phyloP scores from a whole-genome alignment of 2,797 vertebrate species.

The Bovichtus diacanthus region DNA sequence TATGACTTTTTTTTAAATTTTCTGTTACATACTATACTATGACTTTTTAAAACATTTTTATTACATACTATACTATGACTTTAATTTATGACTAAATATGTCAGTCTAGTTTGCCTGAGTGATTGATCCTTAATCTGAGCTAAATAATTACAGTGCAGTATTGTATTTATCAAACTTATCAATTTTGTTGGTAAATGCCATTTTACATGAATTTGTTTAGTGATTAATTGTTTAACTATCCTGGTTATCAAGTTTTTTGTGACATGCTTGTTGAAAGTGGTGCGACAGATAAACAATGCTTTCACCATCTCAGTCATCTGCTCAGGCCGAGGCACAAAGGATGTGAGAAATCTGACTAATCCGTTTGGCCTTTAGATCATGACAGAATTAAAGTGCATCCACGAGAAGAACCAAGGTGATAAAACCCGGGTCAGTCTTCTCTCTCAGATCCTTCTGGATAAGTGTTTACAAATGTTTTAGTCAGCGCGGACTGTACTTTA shows the following conservation, averaged over 20 bases:
- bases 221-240: background rate
- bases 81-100: no score
- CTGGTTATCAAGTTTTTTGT: background rate
- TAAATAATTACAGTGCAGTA: no score
- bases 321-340: slow-evolving; percentile 34
- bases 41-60: no score
- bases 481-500: background rate
- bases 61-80: no score
- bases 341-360: slow-evolving; percentile 60
- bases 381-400: slow-evolving; percentile 16
- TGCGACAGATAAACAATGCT: slow-evolving; percentile 36
- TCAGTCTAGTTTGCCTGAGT: no score
- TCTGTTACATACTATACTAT: no score
- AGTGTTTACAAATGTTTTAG: background rate
- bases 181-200: no score
- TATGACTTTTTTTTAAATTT: no score
- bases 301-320: slow-evolving; percentile 25
- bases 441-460: background rate
- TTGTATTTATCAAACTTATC: no score
- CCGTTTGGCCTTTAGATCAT: slow-evolving; percentile 48
- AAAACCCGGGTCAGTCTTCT: slow-evolving; percentile 21
- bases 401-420: background rate
- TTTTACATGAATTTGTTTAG: background rate
- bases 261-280: slow-evolving; percentile 18
- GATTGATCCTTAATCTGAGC: no score